phyloP scores from a whole-genome alignment of 2,797 vertebrate species.

The Megalops cyprinoides region DNA sequence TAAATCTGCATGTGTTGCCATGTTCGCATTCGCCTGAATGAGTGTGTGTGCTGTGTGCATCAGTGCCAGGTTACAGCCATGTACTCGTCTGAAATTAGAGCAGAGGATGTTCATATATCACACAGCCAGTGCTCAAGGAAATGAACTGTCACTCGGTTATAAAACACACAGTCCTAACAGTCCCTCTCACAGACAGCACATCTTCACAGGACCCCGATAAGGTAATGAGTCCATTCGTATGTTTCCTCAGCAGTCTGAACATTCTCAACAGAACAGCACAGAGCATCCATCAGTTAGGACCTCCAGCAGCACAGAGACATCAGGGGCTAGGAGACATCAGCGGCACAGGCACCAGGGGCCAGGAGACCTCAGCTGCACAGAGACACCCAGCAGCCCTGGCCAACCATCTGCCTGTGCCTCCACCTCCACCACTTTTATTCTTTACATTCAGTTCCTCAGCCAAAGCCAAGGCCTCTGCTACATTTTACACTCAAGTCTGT shows the following conservation, averaged over 20 bases:
- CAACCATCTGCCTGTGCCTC: too few relatives aligned
- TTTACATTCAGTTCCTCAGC: too few relatives aligned
- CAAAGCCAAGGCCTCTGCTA: too few relatives aligned
- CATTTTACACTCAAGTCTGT: too few relatives aligned
- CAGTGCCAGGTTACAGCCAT: not conserved
- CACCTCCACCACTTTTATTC: too few relatives aligned
- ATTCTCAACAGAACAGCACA: too few relatives aligned
- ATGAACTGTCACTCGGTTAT: conserved; percentile 8
- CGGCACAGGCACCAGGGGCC: too few relatives aligned
- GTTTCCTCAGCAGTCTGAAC: not conserved
- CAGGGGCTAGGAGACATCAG: too few relatives aligned
- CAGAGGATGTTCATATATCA: not conserved
- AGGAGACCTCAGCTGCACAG: too few relatives aligned
- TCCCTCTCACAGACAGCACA: not conserved
- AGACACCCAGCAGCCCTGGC: too few relatives aligned
- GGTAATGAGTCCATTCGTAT: not conserved
- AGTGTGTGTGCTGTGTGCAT: not conserved
- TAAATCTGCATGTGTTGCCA: conserved; percentile 1
- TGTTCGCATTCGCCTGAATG: conserved; percentile 23
- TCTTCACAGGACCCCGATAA: not conserved
- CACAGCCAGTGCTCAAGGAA: not conserved
- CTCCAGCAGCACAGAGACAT: too few relatives aligned
- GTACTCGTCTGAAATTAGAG: not conserved
- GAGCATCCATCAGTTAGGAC: too few relatives aligned
- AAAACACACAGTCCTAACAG: not conserved